Conservation (phyloP, 2,888 invertebrate species). For the Volucella inanis region DNA sequence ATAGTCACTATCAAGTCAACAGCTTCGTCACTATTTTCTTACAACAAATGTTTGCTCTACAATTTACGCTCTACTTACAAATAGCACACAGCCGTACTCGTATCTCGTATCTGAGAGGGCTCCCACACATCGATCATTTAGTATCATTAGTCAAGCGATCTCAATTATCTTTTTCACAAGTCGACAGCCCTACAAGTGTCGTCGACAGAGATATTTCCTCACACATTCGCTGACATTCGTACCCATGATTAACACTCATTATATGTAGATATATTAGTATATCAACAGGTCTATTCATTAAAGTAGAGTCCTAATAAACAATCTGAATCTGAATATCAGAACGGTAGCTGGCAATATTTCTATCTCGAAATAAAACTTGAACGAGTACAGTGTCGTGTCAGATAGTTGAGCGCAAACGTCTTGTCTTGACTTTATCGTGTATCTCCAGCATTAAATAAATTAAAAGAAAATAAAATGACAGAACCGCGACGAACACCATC, state of each 20-base stretch:
- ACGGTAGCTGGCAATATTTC: slow-evolving; percentile 2
- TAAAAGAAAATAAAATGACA: slow-evolving; percentile 34
- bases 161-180: slow-evolving; percentile 56
- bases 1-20: slow-evolving; percentile 6
- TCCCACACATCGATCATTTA: slow-evolving; percentile 37
- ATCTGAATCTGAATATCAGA: slow-evolving; percentile 1
- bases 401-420: slow-evolving; percentile 26
- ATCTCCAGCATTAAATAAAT: background rate
- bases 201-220: background rate
- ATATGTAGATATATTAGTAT: background rate
- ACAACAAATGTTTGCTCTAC: slow-evolving; percentile 16
- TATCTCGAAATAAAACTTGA: slow-evolving; percentile 12
- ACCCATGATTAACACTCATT: slow-evolving; percentile 25
- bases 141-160: slow-evolving; percentile 42
- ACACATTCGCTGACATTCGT: background rate
- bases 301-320: background rate
- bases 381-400: slow-evolving; percentile 40
- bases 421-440: background rate
- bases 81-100: background rate
- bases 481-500: slow-evolving; percentile 33
- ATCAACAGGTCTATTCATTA: slow-evolving; percentile 11
- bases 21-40: slow-evolving; percentile 16
- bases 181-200: slow-evolving; percentile 4
- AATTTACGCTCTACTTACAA: slow-evolving; percentile 23
- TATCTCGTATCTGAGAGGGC: background rate